Evolutionary conservation across 37 sponge, comb jelly and placozoan species (phyloP).

Genomic region (Aplysina aerophoba): DNA sequence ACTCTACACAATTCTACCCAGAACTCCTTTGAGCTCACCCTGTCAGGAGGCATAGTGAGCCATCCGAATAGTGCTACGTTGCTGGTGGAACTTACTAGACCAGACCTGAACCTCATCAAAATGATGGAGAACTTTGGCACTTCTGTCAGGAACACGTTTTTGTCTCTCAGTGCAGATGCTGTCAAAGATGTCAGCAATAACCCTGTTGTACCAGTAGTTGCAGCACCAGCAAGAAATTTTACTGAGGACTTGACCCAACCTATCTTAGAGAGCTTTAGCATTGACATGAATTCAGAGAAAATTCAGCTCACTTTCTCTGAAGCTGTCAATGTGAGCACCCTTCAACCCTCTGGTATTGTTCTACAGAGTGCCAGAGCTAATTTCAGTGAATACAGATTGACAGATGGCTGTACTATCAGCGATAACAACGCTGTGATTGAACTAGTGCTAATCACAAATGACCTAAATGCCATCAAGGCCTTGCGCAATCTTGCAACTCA

Average conservation of each 20-base stretch:
- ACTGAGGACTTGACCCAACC: constrained; percentile 56
- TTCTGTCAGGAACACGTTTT: constrained; percentile 37
- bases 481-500: constrained; percentile 48
- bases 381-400: constrained; percentile 51
- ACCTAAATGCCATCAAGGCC: constrained; percentile 62
- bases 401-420: constrained; percentile 43
- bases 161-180: constrained; percentile 53
- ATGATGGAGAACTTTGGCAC: constrained; percentile 64
- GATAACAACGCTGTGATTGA: constrained; percentile 25
- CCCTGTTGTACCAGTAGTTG: constrained; percentile 13
- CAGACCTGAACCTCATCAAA: constrained; percentile 73
- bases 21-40: constrained; percentile 4
- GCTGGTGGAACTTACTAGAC: constrained; percentile 34
- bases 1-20: constrained; percentile 52
- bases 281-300: constrained; percentile 64
- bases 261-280: constrained; percentile 53
- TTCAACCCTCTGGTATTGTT: constrained; percentile 55
- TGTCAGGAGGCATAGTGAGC: constrained; percentile 61
- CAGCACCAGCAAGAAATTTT: constrained; percentile 19
- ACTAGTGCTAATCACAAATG: constrained; percentile 50
- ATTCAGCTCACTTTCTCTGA: constrained; percentile 83
- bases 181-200: constrained; percentile 48
- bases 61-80: constrained; percentile 53
- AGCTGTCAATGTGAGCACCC: constrained; percentile 62
- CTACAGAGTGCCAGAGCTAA: constrained; percentile 56